These are phyloP conservation scores for Sinelater perroti DNA, from an alignment of 2,888 invertebrate species.

Conservation along the genomic window DNA sequence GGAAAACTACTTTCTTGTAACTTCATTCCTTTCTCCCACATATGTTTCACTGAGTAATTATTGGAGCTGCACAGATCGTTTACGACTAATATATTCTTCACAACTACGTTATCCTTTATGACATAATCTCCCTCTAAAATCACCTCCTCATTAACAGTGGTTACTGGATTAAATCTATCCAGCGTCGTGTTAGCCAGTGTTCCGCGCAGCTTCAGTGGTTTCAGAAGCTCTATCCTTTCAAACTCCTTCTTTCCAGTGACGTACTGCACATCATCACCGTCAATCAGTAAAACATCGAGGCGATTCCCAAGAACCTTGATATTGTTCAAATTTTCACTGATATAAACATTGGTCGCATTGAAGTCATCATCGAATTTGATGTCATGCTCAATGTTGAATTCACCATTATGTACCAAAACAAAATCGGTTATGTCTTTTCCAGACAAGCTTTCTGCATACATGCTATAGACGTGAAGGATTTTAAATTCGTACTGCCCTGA, in stretches of 20 bases:
- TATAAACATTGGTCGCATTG: constrained; percentile 56
- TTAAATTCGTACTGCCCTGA: constrained; percentile 54
- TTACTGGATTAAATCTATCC: constrained; percentile 60
- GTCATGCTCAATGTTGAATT: constrained; percentile 60
- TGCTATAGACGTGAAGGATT: constrained; percentile 17
- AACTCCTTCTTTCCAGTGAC: constrained; percentile 61
- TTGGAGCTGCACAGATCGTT: constrained; percentile 51
- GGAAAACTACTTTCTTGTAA: constrained; percentile 54
- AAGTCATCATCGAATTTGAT: constrained; percentile 59
- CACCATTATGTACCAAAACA: constrained; percentile 57
- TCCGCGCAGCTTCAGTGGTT: constrained; percentile 61
- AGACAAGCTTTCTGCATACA: constrained; percentile 35
- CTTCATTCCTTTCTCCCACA: constrained; percentile 54
- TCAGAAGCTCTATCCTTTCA: constrained; percentile 59
- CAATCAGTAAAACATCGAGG: constrained; percentile 61
- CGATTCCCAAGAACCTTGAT: constrained; percentile 59
- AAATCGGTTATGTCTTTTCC: constrained; percentile 52
- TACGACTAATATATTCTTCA: constrained; percentile 58
- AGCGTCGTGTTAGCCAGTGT: constrained; percentile 60
- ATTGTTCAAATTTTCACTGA: constrained; percentile 61
- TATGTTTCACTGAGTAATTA: constrained; percentile 52
- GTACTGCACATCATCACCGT: constrained; percentile 58
- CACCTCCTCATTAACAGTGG: constrained; percentile 59
- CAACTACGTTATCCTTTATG: constrained; percentile 62
- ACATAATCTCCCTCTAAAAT: constrained; percentile 57